Evolutionary conservation across 2,113 vertebrate species (phyloP).

Genomic region (Bucco capensis): DNA sequence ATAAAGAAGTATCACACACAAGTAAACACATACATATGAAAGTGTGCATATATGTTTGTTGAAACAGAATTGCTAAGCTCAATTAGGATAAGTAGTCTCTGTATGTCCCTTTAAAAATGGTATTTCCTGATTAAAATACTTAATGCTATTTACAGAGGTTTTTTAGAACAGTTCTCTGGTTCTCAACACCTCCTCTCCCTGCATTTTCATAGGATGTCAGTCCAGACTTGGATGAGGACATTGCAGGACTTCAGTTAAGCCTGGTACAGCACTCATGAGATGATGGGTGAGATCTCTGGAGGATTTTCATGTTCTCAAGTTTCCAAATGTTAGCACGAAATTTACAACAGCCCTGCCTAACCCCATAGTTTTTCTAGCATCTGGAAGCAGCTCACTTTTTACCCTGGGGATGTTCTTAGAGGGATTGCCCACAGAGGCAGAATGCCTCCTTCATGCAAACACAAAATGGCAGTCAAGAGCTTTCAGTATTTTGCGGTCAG

Average conservation of each 20-base stretch:
- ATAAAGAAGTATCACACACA: background rate
- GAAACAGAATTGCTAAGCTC: background rate
- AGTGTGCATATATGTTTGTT: background rate
- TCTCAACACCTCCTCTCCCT: background rate
- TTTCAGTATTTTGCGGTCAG: background rate
- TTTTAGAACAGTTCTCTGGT: background rate
- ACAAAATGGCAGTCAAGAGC: background rate
- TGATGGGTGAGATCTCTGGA: background rate
- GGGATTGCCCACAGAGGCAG: background rate
- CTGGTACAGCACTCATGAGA: background rate
- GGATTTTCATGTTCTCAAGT: background rate
- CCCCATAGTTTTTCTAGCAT: background rate
- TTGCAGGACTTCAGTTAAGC: background rate
- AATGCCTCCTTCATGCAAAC: background rate
- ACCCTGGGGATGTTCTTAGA: background rate
- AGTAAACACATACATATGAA: background rate
- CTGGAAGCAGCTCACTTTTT: background rate
- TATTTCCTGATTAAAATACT: background rate
- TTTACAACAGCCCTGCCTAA: background rate
- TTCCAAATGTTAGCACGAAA: background rate
- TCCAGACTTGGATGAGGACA: background rate
- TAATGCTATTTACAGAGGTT: background rate
- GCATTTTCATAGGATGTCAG: background rate
- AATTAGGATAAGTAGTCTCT: background rate
- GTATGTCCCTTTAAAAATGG: background rate